Percentiles rank a stretch among this genome's conserved stretches.
phyloP scores from a whole-genome alignment of 2,888 invertebrate genomes.

The Chloroclysta siterata region DNA sequence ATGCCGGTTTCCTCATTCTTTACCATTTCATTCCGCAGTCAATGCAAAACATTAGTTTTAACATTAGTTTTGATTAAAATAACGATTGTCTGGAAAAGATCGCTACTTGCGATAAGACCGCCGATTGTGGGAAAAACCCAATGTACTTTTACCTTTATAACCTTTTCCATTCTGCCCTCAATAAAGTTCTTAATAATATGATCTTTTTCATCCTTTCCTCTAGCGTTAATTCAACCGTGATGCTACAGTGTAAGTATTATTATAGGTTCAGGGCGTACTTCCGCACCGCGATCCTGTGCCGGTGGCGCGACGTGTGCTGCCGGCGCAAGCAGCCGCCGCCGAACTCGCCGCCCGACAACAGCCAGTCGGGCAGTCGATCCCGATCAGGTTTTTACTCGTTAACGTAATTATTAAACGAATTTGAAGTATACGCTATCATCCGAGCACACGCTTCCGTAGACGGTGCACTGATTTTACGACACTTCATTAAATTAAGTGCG shows the following conservation, averaged over 20 bases:
- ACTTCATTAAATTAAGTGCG: neutral
- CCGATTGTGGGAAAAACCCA: too few relatives aligned
- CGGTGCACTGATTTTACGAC: neutral
- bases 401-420: slow-evolving; percentile 83
- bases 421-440: slow-evolving; percentile 59
- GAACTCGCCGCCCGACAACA: slow-evolving; percentile 81
- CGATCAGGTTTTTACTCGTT: slow-evolving; percentile 86
- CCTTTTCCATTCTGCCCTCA: too few relatives aligned
- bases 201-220: too few relatives aligned
- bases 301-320: slow-evolving; percentile 78
- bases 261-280: slow-evolving; percentile 89
- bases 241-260: neutral
- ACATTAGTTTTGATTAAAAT: too few relatives aligned
- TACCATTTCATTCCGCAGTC: too few relatives aligned
- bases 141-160: too few relatives aligned
- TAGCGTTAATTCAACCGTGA: too few relatives aligned
- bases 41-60: too few relatives aligned
- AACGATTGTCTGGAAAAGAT: too few relatives aligned
- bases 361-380: slow-evolving; percentile 85
- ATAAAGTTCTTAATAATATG: too few relatives aligned
- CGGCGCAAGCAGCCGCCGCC: slow-evolving; percentile 72
- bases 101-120: too few relatives aligned
- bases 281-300: slow-evolving; percentile 87
- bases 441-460: slow-evolving; percentile 34
- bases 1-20: too few relatives aligned